Percentiles rank a stretch among this genome's conserved stretches.
Conservation (phyloP, 2,888 invertebrate species). For the Actias luna region DNA sequence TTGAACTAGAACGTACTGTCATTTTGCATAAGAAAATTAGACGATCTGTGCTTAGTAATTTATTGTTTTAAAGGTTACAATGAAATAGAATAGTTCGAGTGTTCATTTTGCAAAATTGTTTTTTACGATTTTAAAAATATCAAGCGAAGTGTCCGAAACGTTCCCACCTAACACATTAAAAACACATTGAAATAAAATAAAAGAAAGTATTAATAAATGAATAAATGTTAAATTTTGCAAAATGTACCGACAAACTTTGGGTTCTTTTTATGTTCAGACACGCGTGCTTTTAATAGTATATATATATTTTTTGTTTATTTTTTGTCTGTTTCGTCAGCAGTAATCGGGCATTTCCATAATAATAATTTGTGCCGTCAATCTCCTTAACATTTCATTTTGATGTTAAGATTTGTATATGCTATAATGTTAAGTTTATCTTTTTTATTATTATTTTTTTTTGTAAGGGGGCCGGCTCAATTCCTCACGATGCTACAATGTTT, state of each 20-base stretch:
- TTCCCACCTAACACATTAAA: background rate
- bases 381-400: constrained; percentile 42
- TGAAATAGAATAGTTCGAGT: background rate
- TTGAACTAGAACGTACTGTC: background rate
- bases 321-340: constrained; percentile 22
- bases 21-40: background rate
- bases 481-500: constrained; percentile 39
- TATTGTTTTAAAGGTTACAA: background rate
- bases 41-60: background rate
- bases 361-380: constrained; percentile 44
- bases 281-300: constrained; percentile 33
- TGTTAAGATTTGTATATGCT: constrained; percentile 62
- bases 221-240: constrained; percentile 21
- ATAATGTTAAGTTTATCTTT: constrained; percentile 60
- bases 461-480: constrained; percentile 74
- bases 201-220: background rate
- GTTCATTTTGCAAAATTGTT: background rate
- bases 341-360: constrained; percentile 50
- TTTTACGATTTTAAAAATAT: background rate
- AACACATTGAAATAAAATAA: background rate
- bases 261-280: constrained; percentile 22
- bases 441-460: constrained; percentile 58
- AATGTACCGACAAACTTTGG: constrained; percentile 21
- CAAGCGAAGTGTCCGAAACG: background rate
- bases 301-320: constrained; percentile 8